Evolutionary conservation across 2,888 invertebrate genomes (phyloP).

Genomic region (Polia nebulosa): DNA sequence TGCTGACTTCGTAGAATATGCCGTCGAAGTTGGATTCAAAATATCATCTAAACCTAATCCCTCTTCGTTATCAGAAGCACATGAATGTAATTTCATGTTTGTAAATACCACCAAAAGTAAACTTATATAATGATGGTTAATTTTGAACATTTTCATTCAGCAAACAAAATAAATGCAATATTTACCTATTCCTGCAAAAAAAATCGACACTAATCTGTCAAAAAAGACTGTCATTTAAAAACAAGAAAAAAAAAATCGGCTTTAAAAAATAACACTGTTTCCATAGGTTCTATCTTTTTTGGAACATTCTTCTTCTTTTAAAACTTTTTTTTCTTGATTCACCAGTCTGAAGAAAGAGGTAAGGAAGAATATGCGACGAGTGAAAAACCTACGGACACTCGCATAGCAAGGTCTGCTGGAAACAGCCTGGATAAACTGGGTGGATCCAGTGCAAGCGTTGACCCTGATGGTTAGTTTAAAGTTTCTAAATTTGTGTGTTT

Average conservation of each 20-base stretch:
- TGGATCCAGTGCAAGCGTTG: constrained; percentile 93
- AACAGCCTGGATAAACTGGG: constrained; percentile 93
- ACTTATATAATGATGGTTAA: neutral
- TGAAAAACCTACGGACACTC: constrained; percentile 88
- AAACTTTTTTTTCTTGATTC: neutral
- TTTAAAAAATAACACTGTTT: neutral
- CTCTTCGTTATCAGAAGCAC: constrained; percentile 16
- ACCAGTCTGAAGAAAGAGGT: constrained; percentile 94
- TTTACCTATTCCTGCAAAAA: neutral
- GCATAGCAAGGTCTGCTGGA: constrained; percentile 93
- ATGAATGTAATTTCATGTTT: constrained; percentile 1
- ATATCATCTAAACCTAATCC: constrained; percentile 18
- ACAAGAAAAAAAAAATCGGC: neutral
- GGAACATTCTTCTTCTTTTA: neutral
- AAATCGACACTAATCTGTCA: neutral
- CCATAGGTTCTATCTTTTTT: constrained; percentile 2
- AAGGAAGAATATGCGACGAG: constrained; percentile 91
- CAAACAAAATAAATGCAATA: neutral
- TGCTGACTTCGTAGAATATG: neutral
- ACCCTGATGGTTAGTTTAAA: constrained; percentile 86
- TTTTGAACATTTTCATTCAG: constrained; percentile 15
- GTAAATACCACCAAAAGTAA: constrained; percentile 3
- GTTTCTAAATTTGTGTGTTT: neutral
- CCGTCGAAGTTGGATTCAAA: constrained; percentile 6
- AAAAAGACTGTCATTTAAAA: neutral